phyloP scores from a whole-genome alignment of 2,797 vertebrate species.

The Muraenolepis orangiensis region DNA sequence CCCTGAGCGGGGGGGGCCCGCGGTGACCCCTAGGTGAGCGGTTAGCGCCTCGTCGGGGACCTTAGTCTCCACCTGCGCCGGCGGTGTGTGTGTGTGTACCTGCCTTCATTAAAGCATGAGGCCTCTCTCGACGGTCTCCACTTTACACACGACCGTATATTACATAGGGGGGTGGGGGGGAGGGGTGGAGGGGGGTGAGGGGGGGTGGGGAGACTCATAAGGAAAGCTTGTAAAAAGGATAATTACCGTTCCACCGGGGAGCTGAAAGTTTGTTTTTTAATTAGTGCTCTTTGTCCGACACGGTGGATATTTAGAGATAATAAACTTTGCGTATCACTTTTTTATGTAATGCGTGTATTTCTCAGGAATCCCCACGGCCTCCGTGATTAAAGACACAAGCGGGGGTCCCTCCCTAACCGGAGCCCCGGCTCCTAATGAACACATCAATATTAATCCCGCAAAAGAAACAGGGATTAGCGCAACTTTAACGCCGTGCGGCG shows the following conservation, averaged over 20 bases:
- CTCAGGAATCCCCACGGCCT: slow-evolving; percentile 62
- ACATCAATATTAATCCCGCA: slow-evolving; percentile 71
- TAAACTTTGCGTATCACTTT: slow-evolving; percentile 71
- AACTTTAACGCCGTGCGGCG: slow-evolving; percentile 59
- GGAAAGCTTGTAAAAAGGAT: slow-evolving; percentile 27
- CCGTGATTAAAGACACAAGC: slow-evolving; percentile 54
- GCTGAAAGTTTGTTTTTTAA: slow-evolving; percentile 43
- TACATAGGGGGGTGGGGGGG: slow-evolving; percentile 20
- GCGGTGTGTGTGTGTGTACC: too few species aligned
- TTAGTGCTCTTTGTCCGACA: slow-evolving; percentile 33
- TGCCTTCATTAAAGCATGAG: slow-evolving; percentile 16
- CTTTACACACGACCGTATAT: too few species aligned
- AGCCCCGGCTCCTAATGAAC: slow-evolving; percentile 59
- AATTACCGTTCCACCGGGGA: slow-evolving; percentile 24
- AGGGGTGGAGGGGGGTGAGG: too few species aligned
- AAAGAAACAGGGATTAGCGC: slow-evolving; percentile 60
- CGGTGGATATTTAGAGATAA: slow-evolving; percentile 63
- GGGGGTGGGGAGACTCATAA: too few species aligned
- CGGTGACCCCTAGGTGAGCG: too few species aligned
- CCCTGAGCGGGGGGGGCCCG: too few species aligned
- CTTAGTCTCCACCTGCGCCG: too few species aligned
- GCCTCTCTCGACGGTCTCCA: too few species aligned
- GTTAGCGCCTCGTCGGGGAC: too few species aligned
- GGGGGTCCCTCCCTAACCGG: slow-evolving; percentile 59
- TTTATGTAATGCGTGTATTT: slow-evolving; percentile 74